A percentile compares a stretch with the other conserved stretches of the same genome.
phyloP scores from a whole-genome alignment of 2,797 vertebrate species.

The Poecilia wingei region DNA sequence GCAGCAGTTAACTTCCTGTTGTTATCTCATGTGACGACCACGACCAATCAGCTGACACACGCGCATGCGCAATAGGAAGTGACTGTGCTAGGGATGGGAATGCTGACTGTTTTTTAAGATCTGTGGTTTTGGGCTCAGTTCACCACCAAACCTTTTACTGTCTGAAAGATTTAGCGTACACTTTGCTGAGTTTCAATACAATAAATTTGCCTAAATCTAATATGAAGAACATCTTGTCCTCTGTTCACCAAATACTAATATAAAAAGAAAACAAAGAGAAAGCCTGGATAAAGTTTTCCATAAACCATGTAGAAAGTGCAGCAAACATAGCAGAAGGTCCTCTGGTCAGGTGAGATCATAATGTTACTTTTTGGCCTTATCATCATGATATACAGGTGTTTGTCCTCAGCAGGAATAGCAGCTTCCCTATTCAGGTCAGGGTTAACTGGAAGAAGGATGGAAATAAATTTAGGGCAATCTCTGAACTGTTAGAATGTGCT shows the following conservation, averaged over 20 bases:
- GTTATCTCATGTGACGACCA: constrained; percentile 62
- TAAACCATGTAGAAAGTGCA: background rate
- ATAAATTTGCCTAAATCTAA: background rate
- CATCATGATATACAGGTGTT: background rate
- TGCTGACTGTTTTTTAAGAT: background rate
- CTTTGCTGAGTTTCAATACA: background rate
- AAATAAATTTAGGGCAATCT: background rate
- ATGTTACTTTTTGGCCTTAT: background rate
- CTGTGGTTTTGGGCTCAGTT: background rate
- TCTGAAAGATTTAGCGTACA: background rate
- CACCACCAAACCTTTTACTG: background rate
- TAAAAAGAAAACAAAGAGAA: background rate
- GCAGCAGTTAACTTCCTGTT: constrained; percentile 63
- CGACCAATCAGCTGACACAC: constrained; percentile 49
- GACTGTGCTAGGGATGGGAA: constrained; percentile 8
- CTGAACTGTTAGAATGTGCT: background rate
- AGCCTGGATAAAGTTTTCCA: background rate
- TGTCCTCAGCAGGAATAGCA: background rate
- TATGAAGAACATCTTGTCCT: background rate
- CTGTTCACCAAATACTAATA: background rate
- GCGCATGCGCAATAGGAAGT: constrained; percentile 54
- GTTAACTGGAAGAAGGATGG: background rate
- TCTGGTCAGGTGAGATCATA: background rate
- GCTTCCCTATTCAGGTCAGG: background rate
- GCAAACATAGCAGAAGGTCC: background rate